Percentiles rank a stretch among this genome's conserved stretches.
Evolutionary conservation across 2,888 invertebrate genomes (phyloP).

Genomic region (Zygaena filipendulae): DNA sequence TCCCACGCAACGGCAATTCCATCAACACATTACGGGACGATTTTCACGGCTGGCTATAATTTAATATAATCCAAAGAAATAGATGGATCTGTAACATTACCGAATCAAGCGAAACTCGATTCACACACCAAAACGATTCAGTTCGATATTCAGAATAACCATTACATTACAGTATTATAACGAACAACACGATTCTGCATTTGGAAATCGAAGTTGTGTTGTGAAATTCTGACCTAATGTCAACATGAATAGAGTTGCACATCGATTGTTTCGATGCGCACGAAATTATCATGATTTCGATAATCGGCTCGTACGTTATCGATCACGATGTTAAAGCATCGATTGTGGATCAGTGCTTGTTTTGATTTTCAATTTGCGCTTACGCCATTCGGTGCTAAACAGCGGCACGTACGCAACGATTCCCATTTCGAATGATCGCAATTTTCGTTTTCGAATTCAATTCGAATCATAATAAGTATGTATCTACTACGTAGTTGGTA

Average conservation of each 20-base stretch:
- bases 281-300: constrained; percentile 60
- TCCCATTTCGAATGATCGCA: constrained; percentile 40
- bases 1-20: constrained; percentile 58
- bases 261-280: constrained; percentile 23
- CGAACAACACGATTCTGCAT: no score
- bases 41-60: constrained; percentile 67
- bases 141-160: no score
- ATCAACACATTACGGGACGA: constrained; percentile 62
- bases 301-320: constrained; percentile 60
- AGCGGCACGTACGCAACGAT: constrained; percentile 57
- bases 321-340: constrained; percentile 61
- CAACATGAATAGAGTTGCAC: no score
- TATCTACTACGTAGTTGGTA: no score
- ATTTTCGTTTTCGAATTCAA: constrained; percentile 50
- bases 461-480: constrained; percentile 31
- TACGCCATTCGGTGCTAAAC: constrained; percentile 61
- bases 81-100: constrained; percentile 44
- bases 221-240: no score
- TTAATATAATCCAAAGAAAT: constrained; percentile 69
- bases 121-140: no score
- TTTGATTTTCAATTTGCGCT: constrained; percentile 69
- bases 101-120: constrained; percentile 25
- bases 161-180: no score
- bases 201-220: no score
- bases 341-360: constrained; percentile 61